Evolutionary conservation across 2,797 vertebrate genomes (phyloP), one percentile per base, ranked within the genome.

Genomic region (Meda fulgida): DNA sequence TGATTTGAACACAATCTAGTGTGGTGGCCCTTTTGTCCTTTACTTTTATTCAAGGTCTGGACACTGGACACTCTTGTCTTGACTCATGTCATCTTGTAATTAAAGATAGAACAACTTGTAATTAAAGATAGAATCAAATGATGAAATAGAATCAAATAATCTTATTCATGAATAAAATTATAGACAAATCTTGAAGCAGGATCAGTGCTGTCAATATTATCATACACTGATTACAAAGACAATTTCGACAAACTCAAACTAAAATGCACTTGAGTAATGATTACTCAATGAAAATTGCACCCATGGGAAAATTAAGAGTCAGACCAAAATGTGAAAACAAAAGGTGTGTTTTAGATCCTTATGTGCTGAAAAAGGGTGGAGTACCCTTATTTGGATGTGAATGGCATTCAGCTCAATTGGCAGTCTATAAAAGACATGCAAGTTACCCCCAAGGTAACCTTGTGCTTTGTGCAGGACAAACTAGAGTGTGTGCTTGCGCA

Each of bases 101-200:
- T n/a, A n/a, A n/a, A n/a, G n/a, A n/a, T n/a, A n/a, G n/a, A n/a
- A n/a, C n/a, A n/a, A n/a, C n/a, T n/a, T n/a, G n/a, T n/a, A n/a
- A n/a, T n/a, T n/a, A n/a, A n/a, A n/a, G n/a, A n/a, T n/a, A n/a
- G n/a, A n/a, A n/a, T n/a, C n/a, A n/a, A n/a, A n/a, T n/a, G n/a
- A n/a, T n/a, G n/a, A n/a, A n/a, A n/a, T n/a, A n/a, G n/a, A n/a
- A n/a, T n/a, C n/a, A n/a, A n/a, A n/a, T n/a, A n/a, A n/a, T n/a
- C n/a, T n/a, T n/a, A n/a, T n/a, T n/a, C n/a, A n/a, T n/a, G n/a
- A n/a, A n/a, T n/a, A n/a, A n/a, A n/a, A n/a, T n/a, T n/a, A n/a
- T n/a, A n/a, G n/a, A n/a, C n/a, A n/a, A n/a, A n/a, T n/a, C 23
- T 86, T n/a, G 73, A 83, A 11, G 46, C 60, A 73, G 81, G 29